Conservation (phyloP, 2,888 invertebrate species). For the Philopedon plagiatum region DNA sequence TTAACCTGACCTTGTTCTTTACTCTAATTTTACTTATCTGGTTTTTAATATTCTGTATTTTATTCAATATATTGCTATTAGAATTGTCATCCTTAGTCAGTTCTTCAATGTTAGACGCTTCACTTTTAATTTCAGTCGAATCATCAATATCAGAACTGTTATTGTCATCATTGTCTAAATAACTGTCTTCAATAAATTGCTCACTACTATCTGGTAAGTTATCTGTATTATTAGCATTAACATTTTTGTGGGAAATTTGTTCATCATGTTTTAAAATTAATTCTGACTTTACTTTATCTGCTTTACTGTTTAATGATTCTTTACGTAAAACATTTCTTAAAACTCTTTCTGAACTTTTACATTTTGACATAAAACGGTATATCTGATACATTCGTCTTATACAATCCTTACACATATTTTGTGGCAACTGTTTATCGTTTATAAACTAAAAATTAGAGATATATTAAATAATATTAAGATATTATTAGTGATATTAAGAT, state of each 20-base stretch:
- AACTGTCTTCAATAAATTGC: too few relatives aligned
- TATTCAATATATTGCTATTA: slow-evolving; percentile 21
- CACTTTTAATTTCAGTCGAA: slow-evolving; percentile 1
- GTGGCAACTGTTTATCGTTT: too few relatives aligned
- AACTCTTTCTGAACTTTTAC: slow-evolving; percentile 31
- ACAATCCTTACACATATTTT: too few relatives aligned
- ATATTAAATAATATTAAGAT: too few relatives aligned
- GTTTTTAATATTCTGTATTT: slow-evolving; percentile 26
- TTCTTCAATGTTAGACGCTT: not conserved
- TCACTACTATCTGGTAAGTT: not conserved
- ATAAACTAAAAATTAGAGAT: too few relatives aligned
- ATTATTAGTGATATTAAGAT: too few relatives aligned
- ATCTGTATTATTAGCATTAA: not conserved
- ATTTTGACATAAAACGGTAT: slow-evolving; percentile 42
- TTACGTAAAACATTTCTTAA: slow-evolving; percentile 35
- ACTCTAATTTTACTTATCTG: slow-evolving; percentile 37
- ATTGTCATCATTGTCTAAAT: slow-evolving; percentile 23
- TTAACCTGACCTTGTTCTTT: slow-evolving; percentile 35
- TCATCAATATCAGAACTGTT: slow-evolving; percentile 25
- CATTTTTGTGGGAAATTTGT: not conserved
- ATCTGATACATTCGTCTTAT: slow-evolving; percentile 39
- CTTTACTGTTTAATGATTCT: slow-evolving; percentile 12
- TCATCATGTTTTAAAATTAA: not conserved
- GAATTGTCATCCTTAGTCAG: not conserved
- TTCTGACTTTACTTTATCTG: slow-evolving; percentile 1